Conservation (phyloP, 2,888 invertebrate genomes). For the Bellardia pandia region DNA sequence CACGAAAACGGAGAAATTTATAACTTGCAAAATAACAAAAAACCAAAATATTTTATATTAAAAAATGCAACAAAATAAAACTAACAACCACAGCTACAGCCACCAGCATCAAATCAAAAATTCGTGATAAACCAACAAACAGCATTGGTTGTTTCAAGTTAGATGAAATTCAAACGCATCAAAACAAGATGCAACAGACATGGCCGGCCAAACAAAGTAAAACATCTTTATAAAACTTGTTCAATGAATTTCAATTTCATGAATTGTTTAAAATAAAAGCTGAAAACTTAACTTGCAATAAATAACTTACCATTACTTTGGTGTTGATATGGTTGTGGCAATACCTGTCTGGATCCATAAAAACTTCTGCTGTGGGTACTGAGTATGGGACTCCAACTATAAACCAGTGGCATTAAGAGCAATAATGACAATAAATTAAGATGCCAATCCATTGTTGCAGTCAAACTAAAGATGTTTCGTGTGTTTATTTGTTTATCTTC, state of each 20-base stretch:
- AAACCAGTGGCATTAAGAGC: constrained; percentile 68
- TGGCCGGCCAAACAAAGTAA: constrained; percentile 1
- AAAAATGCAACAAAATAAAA: constrained; percentile 25
- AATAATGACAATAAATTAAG: constrained; percentile 67
- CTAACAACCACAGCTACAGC: neutral
- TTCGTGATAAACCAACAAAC: constrained; percentile 11
- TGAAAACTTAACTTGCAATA: neutral
- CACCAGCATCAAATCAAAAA: constrained; percentile 1
- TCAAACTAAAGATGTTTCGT: constrained; percentile 14
- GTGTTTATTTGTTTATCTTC: neutral
- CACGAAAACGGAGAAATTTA: constrained; percentile 66
- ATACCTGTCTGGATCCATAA: constrained; percentile 17
- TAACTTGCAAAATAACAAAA: constrained; percentile 9
- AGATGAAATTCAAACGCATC: constrained; percentile 17
- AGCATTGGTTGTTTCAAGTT: neutral
- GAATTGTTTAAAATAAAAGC: neutral
- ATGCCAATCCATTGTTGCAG: constrained; percentile 71
- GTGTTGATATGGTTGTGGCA: constrained; percentile 28
- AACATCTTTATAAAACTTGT: constrained; percentile 47
- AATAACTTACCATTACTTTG: constrained; percentile 73
- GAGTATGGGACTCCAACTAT: constrained; percentile 65
- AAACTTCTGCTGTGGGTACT: constrained; percentile 32
- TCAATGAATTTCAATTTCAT: constrained; percentile 48
- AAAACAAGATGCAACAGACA: constrained; percentile 30
- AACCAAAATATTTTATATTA: constrained; percentile 27